These are phyloP conservation scores for Miichthys miiuy DNA, from an alignment of 2,797 vertebrate species.

Conservation along the genomic window DNA sequence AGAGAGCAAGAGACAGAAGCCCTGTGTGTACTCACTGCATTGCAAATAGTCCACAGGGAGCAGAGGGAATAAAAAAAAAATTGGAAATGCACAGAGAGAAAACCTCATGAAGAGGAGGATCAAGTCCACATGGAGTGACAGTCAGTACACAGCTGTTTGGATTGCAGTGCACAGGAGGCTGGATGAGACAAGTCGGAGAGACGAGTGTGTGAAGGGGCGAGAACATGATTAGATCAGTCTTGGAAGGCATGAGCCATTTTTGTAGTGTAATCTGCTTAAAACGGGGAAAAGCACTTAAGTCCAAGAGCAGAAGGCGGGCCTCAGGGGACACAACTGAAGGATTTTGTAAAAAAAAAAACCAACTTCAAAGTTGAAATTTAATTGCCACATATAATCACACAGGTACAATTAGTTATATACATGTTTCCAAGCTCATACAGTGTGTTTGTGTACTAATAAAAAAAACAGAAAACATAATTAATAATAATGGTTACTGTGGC, in stretches of 20 bases:
- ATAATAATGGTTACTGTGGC: no score
- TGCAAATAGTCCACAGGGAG: conserved; percentile 42
- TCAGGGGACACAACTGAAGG: background rate
- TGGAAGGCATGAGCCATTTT: conserved; percentile 31
- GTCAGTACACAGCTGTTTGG: conserved; percentile 12
- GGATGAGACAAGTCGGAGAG: conserved; percentile 20
- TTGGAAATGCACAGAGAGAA: conserved; percentile 3
- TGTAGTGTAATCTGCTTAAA: conserved; percentile 67
- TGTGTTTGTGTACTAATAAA: no score
- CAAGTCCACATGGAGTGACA: background rate
- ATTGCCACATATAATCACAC: no score
- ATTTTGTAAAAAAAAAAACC: background rate
- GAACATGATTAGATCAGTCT: conserved; percentile 56
- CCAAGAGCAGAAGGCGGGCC: conserved; percentile 33
- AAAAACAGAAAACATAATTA: no score
- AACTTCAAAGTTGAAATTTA: background rate
- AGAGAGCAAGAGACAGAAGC: conserved; percentile 25
- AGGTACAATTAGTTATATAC: no score
- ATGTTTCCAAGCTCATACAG: no score
- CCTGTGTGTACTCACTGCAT: conserved; percentile 24
- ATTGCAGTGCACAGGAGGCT: background rate
- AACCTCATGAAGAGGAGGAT: conserved; percentile 16
- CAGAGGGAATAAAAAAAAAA: conserved; percentile 10
- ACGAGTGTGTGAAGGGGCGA: conserved; percentile 37
- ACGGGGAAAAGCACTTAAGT: conserved; percentile 47